These are phyloP conservation scores for Cataglyphis livida DNA, from an alignment of 2,888 invertebrate species.

Conservation along the genomic window DNA sequence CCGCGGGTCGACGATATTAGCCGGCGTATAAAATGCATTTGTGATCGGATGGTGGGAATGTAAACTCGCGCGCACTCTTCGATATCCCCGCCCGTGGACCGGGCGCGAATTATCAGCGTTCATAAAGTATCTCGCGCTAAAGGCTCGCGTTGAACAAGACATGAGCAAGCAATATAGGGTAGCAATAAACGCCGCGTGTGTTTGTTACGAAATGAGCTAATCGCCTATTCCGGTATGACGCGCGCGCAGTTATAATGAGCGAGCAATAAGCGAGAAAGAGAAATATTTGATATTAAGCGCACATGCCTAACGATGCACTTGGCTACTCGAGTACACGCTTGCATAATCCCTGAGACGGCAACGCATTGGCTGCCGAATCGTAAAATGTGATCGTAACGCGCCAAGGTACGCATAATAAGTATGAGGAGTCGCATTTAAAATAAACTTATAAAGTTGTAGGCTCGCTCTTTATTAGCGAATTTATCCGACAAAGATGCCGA, in stretches of 20 bases:
- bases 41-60: constrained; percentile 74
- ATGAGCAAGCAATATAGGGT: constrained; percentile 66
- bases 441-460: constrained; percentile 1
- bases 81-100: constrained; percentile 61
- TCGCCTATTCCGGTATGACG: constrained; percentile 60
- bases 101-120: constrained; percentile 73
- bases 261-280: background rate
- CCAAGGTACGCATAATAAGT: background rate
- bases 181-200: constrained; percentile 69
- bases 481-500: background rate
- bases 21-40: constrained; percentile 75
- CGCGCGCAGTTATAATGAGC: constrained; percentile 58
- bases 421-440: background rate
- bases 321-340: constrained; percentile 24
- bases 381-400: constrained; percentile 43
- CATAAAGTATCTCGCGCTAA: constrained; percentile 73
- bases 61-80: constrained; percentile 69
- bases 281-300: constrained; percentile 39
- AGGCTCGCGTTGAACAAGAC: constrained; percentile 73
- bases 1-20: constrained; percentile 70
- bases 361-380: constrained; percentile 34
- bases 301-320: constrained; percentile 36
- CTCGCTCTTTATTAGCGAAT: background rate
- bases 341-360: constrained; percentile 39
- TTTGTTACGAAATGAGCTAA: constrained; percentile 71